A percentile compares a stretch with the other conserved stretches of the same genome.
Conservation (phyloP, 2,113 vertebrate genomes). For the Tursiops truncatus region DNA sequence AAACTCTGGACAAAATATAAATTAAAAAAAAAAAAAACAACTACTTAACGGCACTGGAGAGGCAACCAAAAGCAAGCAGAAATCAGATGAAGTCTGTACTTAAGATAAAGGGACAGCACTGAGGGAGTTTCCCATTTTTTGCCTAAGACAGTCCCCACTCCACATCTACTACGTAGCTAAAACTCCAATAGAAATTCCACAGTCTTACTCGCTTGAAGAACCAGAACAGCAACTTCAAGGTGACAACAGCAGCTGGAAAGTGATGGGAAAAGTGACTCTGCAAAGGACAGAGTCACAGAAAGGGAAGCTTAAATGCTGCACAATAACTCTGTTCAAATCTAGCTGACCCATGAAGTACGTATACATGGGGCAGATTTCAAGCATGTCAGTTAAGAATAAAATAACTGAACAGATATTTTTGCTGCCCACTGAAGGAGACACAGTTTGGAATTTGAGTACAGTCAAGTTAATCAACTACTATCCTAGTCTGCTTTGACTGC, state of each 20-base stretch:
- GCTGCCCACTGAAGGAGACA: background rate
- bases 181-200: background rate
- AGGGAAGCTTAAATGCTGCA: background rate
- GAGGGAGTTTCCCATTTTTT: background rate
- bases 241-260: background rate
- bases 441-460: background rate
- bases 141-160: background rate
- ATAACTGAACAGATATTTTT: background rate
- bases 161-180: background rate
- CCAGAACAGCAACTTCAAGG: background rate
- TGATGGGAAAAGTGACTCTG: background rate
- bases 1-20: background rate
- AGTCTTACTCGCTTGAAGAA: background rate
- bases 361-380: background rate
- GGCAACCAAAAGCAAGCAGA: background rate
- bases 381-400: background rate
- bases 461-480: background rate
- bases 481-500: background rate
- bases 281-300: background rate
- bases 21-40: background rate
- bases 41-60: background rate
- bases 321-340: background rate
- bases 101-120: background rate
- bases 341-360: background rate
- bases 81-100: background rate